Conservation (phyloP, 2,797 vertebrate genomes). For the Ara ararauna region DNA sequence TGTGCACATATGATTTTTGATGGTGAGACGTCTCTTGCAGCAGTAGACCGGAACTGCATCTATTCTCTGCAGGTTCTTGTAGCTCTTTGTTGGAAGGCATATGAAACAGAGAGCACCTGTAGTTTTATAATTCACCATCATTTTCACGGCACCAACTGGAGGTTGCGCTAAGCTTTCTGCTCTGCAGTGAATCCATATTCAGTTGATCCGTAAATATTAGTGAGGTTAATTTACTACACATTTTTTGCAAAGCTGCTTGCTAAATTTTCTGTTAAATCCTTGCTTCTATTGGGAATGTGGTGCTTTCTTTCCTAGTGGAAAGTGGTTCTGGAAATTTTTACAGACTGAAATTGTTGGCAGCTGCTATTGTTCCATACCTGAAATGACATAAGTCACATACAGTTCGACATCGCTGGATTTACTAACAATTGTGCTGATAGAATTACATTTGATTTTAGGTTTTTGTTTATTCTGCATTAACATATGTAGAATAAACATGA, state of each 20-base stretch:
- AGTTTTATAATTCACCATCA: neutral
- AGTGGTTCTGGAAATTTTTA: neutral
- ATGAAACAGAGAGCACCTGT: neutral
- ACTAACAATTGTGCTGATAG: neutral
- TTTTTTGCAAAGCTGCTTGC: neutral
- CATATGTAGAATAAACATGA: neutral
- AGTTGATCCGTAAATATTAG: neutral
- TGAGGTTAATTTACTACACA: fast-evolving
- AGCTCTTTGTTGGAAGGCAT: neutral
- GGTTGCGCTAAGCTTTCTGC: neutral
- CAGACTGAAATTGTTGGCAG: neutral
- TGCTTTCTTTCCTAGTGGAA: neutral
- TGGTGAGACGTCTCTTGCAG: neutral
- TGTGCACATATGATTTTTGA: neutral
- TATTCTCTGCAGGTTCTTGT: neutral
- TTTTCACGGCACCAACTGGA: neutral
- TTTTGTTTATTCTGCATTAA: neutral
- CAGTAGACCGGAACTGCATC: neutral
- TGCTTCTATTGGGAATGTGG: neutral
- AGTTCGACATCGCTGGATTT: neutral
- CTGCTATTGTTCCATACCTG: neutral
- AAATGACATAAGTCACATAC: neutral
- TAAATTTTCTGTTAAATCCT: neutral
- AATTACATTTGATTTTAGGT: neutral
- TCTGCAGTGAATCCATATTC: neutral